phyloP scores from a whole-genome alignment of 2,888 invertebrate species.

The Neocrepidodera transversa region DNA sequence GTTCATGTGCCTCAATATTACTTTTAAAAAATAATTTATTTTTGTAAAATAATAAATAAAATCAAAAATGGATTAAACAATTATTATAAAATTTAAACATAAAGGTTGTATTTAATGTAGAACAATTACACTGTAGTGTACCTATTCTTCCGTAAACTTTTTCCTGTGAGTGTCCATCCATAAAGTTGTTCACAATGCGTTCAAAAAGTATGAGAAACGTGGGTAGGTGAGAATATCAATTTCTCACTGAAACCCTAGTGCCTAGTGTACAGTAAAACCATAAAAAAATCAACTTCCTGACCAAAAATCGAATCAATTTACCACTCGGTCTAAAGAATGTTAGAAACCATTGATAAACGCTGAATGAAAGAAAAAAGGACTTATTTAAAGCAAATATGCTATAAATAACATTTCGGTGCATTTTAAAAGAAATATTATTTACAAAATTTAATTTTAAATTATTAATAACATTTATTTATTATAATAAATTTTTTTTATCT shows the following conservation, averaged over 20 bases:
- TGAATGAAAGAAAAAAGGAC: slow-evolving; percentile 28
- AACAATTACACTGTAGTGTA: neutral
- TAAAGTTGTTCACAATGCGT: neutral
- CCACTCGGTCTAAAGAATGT: slow-evolving; percentile 26
- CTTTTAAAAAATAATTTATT: too few species aligned
- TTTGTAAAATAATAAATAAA: too few species aligned
- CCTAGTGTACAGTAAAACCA: slow-evolving; percentile 25
- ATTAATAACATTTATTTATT: too few species aligned
- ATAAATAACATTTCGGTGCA: slow-evolving; percentile 7
- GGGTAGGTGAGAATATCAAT: slow-evolving; percentile 14
- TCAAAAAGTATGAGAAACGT: slow-evolving; percentile 11
- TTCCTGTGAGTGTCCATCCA: slow-evolving; percentile 12
- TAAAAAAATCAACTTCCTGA: slow-evolving; percentile 33
- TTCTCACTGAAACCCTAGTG: slow-evolving; percentile 16
- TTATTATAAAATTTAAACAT: neutral
- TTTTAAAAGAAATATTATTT: too few species aligned
- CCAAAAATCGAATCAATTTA: slow-evolving; percentile 31
- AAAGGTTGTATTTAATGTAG: neutral
- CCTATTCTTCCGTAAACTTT: neutral
- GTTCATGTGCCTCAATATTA: too few species aligned
- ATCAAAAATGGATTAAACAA: neutral
- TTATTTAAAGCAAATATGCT: slow-evolving; percentile 8
- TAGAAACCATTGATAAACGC: slow-evolving; percentile 25
- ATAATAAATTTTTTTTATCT: too few species aligned
- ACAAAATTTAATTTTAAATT: neutral